Base-by-base conservation (phyloP, 2,888 invertebrate species). In the Mimas tiliae region DNA sequence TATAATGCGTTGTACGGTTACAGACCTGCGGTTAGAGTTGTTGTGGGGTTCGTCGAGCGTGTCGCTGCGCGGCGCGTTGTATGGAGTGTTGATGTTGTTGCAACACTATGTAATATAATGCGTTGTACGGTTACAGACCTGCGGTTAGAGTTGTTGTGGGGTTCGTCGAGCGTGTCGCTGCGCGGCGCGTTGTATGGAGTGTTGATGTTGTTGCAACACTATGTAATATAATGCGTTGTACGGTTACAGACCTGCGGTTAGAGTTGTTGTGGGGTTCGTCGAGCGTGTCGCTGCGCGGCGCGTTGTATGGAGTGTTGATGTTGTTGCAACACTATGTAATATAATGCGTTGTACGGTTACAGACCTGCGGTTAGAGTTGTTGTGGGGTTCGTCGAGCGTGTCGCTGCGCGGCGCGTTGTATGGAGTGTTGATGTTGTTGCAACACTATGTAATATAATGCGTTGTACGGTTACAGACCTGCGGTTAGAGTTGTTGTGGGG, bases 231-330 rank as follows among this genome's bases (percentile, higher is more conserved):
- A 6, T 38, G 38, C 8, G 38, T 38, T 7, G 7, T 38, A 7
- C 34, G 34, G 38, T 38, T 38, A 7, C 82, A 99, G 99, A 98
- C 92, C 93, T 99, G 76, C 95, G 99, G 55, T 95, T 99, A 81
- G 98, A 99, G 85, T 93, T 99, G 80, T 94, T 99, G 73, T 76
- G 84, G 72, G 88, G 86, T 12, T 96, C 96, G 80, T 95, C 96
- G 72, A 97, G 97, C 79, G 96, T 95, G 74, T 95, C 96, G 72
- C 95, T 99, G 76, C 96, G 98, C 63, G 95, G 97, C 80, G 97
- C 98, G 64, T 94, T 99, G 72, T 99, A 98, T 93, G 99, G 99
- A 0, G 95, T 99, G 70, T 95, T 99, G 47, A 99, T 99, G 99
- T 89, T 99, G 76, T 94, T 99, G 82, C 99, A n/a, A n/a, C n/a